These are phyloP conservation scores for Xestobium rufovillosum DNA, from an alignment of 2,888 invertebrate genomes.

Conservation along the genomic window DNA sequence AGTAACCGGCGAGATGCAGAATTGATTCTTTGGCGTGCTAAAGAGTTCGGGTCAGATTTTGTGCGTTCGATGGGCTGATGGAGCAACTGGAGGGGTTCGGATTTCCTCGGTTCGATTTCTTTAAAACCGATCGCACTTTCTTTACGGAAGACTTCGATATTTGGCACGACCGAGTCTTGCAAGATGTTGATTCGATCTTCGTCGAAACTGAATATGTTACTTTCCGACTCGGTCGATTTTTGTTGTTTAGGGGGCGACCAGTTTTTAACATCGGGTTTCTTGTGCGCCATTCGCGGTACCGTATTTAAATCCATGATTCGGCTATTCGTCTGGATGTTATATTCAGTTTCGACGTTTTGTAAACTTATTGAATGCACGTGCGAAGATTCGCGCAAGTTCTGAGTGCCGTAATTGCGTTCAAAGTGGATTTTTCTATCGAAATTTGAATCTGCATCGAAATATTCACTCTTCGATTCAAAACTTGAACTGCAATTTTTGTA, in stretches of 20 bases:
- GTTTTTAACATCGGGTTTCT: conserved; percentile 36
- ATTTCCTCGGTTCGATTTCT: conserved; percentile 62
- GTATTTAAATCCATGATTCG: conserved; percentile 45
- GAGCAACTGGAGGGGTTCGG: conserved; percentile 44
- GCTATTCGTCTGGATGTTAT: conserved; percentile 48
- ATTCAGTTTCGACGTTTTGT: conserved; percentile 64
- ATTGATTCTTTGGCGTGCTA: conserved; percentile 64
- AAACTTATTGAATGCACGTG: conserved; percentile 61
- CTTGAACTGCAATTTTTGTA: conserved; percentile 50
- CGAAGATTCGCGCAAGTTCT: conserved; percentile 42
- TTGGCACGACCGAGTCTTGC: conserved; percentile 47
- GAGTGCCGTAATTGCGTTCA: conserved; percentile 42
- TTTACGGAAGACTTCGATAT: conserved; percentile 29
- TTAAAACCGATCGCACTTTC: conserved; percentile 39
- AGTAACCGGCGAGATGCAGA: conserved; percentile 70
- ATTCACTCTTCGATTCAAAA: conserved; percentile 60
- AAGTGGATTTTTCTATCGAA: conserved; percentile 41
- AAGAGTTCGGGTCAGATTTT: conserved; percentile 77
- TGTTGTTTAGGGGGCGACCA: conserved; percentile 40
- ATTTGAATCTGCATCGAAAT: conserved; percentile 47
- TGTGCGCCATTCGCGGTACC: conserved; percentile 38
- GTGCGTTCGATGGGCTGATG: conserved; percentile 75
- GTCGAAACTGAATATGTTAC: conserved; percentile 68
- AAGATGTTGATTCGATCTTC: conserved; percentile 67
- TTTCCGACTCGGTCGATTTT: conserved; percentile 60